Conservation (phyloP, 2,888 invertebrate species). For the Apamea epomidion region DNA sequence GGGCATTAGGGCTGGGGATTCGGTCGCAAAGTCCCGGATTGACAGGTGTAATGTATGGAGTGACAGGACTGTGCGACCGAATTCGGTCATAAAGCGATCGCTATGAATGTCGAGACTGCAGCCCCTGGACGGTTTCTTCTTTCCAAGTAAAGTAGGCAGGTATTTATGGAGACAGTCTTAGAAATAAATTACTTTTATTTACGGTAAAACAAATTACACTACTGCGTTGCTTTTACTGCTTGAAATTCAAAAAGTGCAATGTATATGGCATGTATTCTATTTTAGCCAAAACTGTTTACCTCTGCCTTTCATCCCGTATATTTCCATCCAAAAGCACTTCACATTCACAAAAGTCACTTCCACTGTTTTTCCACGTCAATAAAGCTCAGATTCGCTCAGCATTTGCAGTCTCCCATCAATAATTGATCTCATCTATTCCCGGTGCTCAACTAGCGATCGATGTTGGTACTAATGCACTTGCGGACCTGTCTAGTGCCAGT, state of each 20-base stretch:
- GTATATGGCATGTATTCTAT: background rate
- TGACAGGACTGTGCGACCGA: too few relatives aligned
- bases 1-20: too few relatives aligned
- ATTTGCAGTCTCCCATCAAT: constrained; percentile 58
- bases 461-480: constrained; percentile 36
- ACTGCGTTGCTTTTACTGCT: background rate
- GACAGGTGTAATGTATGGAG: too few relatives aligned
- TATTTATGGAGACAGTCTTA: background rate
- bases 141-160: background rate
- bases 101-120: too few relatives aligned
- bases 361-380: constrained; percentile 7
- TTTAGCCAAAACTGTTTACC: background rate
- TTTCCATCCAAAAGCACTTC: background rate
- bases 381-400: constrained; percentile 27
- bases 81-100: too few relatives aligned
- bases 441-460: constrained; percentile 46
- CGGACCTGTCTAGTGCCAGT: constrained; percentile 23
- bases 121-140: background rate
- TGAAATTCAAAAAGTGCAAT: background rate
- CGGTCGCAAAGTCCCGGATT: too few relatives aligned
- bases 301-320: background rate
- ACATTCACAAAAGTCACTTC: background rate
- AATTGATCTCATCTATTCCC: constrained; percentile 67
- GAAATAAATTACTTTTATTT: background rate
- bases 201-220: background rate